Evolutionary conservation across 2,113 vertebrate genomes (phyloP), one percentile per base, ranked within the genome.

Genomic region (Sphyrna mokarran): DNA sequence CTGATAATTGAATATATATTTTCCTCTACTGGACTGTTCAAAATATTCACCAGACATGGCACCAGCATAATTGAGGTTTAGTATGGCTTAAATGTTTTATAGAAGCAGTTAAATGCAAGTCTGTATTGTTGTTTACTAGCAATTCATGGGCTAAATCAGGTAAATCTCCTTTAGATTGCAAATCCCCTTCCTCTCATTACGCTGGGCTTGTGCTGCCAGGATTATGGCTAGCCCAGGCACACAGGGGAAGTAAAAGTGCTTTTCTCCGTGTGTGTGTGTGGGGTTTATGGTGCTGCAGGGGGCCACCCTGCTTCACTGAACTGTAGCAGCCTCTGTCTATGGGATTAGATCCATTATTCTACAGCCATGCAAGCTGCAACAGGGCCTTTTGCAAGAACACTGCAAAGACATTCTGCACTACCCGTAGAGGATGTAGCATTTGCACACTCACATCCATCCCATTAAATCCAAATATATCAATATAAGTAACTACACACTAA

Each of bases 231-330:
- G 37, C 22, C 20, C 23, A 89, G 23, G 87, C 87, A 90, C 26
- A 54, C 43, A 26, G 40, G 68, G 40, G 68, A 95, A 54, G 69
- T 76, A 72, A 95, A 76, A 95, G 23, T 95, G 94, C 69, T 54
- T 76, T 72, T 48, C 68, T 95, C 72, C n/a, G n/a, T 23, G 96
- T 97, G 96, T 97, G 96, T 96, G 95, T 97, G 96, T 96, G 95
- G 95, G 96, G 91, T 96, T 96, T 96, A 96, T 95, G 96, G 95
- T 97, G 96, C 97, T 96, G 97, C 97, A 97, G 96, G 97, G 97
- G 97, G 97, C 97, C 97, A 97, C 97, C 97, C 96, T 97, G 97
- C 97, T 97, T 97, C 97, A 97, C 96, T 97, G 97, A 97, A 97
- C 96, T 97, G 97, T 96, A 97, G 96, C 96, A 97, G 96, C 96